These are phyloP conservation scores for Heliornis fulica DNA, from an alignment of 2,113 vertebrate genomes.

Conservation along the genomic window DNA sequence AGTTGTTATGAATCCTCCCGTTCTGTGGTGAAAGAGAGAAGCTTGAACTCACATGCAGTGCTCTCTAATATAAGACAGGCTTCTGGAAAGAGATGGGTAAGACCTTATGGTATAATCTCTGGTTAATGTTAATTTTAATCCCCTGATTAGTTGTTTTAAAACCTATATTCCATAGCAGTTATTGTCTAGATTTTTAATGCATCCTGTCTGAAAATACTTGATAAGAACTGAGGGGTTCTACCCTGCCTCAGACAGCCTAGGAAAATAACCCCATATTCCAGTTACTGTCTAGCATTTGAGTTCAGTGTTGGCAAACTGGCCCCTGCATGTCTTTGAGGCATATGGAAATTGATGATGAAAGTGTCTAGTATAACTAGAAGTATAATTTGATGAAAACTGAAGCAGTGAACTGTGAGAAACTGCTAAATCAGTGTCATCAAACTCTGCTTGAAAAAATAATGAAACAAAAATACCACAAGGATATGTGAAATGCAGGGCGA, in stretches of 20 bases:
- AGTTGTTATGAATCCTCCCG: not conserved
- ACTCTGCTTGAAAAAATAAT: slow-evolving; percentile 72
- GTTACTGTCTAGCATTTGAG: slow-evolving; percentile 52
- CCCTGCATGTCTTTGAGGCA: slow-evolving; percentile 69
- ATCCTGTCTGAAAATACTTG: not conserved
- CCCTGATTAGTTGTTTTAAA: not conserved
- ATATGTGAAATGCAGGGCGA: slow-evolving; percentile 7
- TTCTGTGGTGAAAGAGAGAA: not conserved
- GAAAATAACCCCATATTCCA: slow-evolving; percentile 10
- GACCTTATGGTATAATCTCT: not conserved
- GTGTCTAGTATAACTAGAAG: slow-evolving; percentile 70
- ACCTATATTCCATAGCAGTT: not conserved
- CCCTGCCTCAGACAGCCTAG: not conserved
- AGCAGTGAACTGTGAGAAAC: slow-evolving; percentile 77
- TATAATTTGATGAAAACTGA: slow-evolving; percentile 77
- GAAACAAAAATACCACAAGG: slow-evolving; percentile 64
- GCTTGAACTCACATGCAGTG: not conserved
- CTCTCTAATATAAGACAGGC: not conserved
- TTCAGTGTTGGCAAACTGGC: slow-evolving; percentile 58
- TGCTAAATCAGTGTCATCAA: slow-evolving; percentile 75
- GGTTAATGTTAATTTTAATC: slow-evolving; percentile 3
- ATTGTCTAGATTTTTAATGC: not conserved
- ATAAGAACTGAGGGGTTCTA: not conserved
- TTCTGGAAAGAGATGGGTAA: not conserved
- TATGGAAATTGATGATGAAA: slow-evolving; percentile 76